Evolutionary conservation across 2,888 invertebrate species (phyloP), one percentile per base, ranked within the genome.

Genomic region (Druceiella hillmani): DNA sequence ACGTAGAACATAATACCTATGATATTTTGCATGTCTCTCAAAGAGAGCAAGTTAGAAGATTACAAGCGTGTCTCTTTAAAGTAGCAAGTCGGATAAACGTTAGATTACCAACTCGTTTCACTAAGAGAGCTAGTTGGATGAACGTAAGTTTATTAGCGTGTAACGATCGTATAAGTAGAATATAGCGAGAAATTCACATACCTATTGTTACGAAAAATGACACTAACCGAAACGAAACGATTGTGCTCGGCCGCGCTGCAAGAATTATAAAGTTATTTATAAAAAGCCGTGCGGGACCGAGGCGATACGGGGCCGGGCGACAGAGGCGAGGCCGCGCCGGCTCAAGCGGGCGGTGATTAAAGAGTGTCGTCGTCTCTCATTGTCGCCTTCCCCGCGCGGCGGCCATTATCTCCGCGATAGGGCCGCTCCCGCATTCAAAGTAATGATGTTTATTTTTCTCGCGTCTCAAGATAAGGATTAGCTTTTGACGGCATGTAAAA

Each of bases 361-460:
- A 68, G 67, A 68, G 65, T 61, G 60, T 55, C 55, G n/a, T n/a
- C n/a, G n/a, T n/a, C n/a, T n/a, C 58, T 68, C 66, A 70, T 68
- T 68, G 68, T 65, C 59, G 59, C 52, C 61, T 56, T 57, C 59
- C 58, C 53, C 9, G 12, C 25, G 60, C 58, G 55, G 57, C 52
- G 53, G 62, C 65, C 65, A 66, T 71, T 69, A 70, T 70, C 68
- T 64, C 61, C 62, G 43, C 44, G 42, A 43, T 41, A 41, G 45
- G 43, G 40, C 33, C 41, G 35, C 41, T 40, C 38, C 38, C 44
- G 62, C 63, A 65, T 61, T 61, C 62, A 60, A 20, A 27, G 43
- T 43, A 47, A 45, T 44, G 47, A 46, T 66, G 69, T 70, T 71
- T 71, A 70, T 68, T 70, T 71, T 71, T 67, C 61, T 63, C 43